phyloP scores from a whole-genome alignment of 1,140 invertebrate genomes.

The Pseudoatta argentina region DNA sequence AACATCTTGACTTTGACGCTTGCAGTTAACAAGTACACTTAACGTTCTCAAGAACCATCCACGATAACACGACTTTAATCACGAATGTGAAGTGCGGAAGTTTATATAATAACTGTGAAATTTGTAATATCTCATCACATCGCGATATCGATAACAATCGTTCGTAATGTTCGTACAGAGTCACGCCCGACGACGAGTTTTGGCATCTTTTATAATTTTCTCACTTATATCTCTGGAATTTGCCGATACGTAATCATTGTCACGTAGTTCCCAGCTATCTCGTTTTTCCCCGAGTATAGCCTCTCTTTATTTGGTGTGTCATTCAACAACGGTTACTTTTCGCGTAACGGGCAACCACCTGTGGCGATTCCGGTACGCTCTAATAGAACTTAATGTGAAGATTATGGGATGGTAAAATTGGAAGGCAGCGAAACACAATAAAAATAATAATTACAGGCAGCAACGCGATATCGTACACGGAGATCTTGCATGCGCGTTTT shows the following conservation, averaged over 20 bases:
- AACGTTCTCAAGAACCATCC: background rate
- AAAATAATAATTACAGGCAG: constrained; percentile 4
- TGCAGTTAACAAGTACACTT: background rate
- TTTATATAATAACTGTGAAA: background rate
- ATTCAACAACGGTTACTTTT: constrained; percentile 16
- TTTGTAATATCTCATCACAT: background rate
- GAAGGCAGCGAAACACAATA: background rate
- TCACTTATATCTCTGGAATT: background rate
- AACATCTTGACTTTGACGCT: background rate
- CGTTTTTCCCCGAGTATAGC: background rate
- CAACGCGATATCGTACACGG: background rate
- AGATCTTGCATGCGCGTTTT: background rate
- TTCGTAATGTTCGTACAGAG: background rate
- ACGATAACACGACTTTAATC: background rate
- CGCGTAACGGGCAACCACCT: background rate
- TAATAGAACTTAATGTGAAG: constrained; percentile 21
- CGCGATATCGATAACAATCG: background rate
- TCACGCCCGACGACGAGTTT: background rate
- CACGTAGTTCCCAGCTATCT: background rate
- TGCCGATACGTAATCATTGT: background rate
- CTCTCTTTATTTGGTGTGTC: background rate
- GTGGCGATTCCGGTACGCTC: background rate
- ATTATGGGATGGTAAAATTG: background rate
- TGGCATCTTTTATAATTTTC: background rate
- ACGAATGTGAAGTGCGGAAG: background rate